Percentiles rank a stretch among this genome's conserved stretches.
Conservation (phyloP, 2,888 invertebrate species). For the Saturnia japonica region DNA sequence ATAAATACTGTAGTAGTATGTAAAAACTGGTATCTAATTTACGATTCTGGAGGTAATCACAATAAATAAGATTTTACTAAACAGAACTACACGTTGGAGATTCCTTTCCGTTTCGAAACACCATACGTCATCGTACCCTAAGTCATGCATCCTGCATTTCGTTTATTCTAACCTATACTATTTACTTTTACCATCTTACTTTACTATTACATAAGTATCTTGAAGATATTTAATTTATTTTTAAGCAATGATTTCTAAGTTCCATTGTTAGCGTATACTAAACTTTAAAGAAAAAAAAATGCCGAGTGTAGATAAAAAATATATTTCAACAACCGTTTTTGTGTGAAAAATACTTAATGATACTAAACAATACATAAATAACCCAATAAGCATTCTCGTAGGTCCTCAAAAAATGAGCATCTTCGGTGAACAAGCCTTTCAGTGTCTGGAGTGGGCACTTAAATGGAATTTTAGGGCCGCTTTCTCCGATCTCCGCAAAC, state of each 20-base stretch:
- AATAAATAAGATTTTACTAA: background rate
- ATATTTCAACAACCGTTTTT: background rate
- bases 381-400: background rate
- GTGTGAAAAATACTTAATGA: background rate
- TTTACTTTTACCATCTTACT: too few relatives aligned
- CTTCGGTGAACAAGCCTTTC: background rate
- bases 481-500: conserved; percentile 39
- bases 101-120: background rate
- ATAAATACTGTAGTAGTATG: background rate
- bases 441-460: conserved; percentile 28
- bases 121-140: background rate
- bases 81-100: background rate
- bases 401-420: background rate
- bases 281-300: too few relatives aligned
- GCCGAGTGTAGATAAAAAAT: background rate
- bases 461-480: conserved; percentile 39
- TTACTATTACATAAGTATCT: too few relatives aligned
- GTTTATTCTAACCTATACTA: too few relatives aligned
- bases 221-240: background rate
- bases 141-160: too few relatives aligned
- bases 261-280: too few relatives aligned
- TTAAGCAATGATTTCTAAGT: too few relatives aligned
- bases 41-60: background rate
- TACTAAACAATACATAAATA: conserved; percentile 1
- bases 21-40: background rate